Conservation (phyloP, 2,888 invertebrate genomes). For the Cantharis rufa region DNA sequence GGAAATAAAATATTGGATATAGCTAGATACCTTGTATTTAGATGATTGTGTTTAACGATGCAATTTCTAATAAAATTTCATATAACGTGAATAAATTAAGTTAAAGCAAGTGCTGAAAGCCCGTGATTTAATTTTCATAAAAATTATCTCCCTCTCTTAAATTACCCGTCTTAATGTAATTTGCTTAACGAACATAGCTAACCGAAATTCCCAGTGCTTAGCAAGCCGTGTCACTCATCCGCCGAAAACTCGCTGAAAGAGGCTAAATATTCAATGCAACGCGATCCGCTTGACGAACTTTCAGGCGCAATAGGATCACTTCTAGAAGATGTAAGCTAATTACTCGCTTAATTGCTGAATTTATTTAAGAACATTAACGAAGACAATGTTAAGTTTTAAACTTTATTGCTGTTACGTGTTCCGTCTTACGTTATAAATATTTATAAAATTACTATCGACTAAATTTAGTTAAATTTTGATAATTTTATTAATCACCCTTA, state of each 20-base stretch:
- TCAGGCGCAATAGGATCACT: constrained; percentile 37
- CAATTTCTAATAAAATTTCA: constrained; percentile 35
- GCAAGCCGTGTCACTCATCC: constrained; percentile 42
- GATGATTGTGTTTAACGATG: constrained; percentile 35
- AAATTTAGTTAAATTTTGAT: constrained; percentile 3
- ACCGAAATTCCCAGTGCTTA: constrained; percentile 43
- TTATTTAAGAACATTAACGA: constrained; percentile 39
- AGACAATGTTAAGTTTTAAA: constrained; percentile 36
- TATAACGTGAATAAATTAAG: constrained; percentile 34
- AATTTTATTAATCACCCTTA: background rate
- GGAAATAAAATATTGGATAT: background rate
- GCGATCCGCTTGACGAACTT: constrained; percentile 40
- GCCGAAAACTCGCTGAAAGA: constrained; percentile 39
- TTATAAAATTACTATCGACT: constrained; percentile 13
- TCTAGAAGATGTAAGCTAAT: constrained; percentile 41
- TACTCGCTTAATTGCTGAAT: constrained; percentile 41
- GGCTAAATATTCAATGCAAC: constrained; percentile 44
- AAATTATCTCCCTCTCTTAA: constrained; percentile 43
- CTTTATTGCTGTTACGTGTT: constrained; percentile 10
- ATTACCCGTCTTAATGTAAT: constrained; percentile 46
- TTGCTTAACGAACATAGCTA: constrained; percentile 46
- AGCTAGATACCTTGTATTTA: constrained; percentile 10
- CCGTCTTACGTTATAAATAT: constrained; percentile 21
- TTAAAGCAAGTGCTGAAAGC: constrained; percentile 37
- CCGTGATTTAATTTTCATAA: constrained; percentile 46